Base-by-base conservation (phyloP, 2,888 invertebrate species). In the Apodemia duryi region DNA sequence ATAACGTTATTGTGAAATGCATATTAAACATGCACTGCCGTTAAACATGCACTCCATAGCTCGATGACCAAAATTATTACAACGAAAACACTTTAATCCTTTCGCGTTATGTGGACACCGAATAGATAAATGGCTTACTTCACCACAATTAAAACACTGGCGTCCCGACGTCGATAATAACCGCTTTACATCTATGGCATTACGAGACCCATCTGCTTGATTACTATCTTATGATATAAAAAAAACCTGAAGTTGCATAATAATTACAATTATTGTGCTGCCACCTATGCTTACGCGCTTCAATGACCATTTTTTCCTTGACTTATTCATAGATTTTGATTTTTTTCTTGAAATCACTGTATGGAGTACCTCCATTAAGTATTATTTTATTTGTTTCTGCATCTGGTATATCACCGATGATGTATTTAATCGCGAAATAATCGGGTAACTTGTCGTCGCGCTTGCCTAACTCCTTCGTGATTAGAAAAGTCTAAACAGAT, bases 371-470 rank as follows among this genome's bases (percentile, higher is more conserved):
- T 1, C 73, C 74, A 21, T 72, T 74, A 66, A 2, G 64, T 10
- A 64, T 75, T 75, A 43, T 74, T 21, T 51, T 51, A 51, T 74
- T 0, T n/a, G 21, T 21, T 72, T 32, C 70, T 0, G 35, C 13
- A 62, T 74, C 74, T 0, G 4, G 10, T 6, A 75, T 74, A 1
- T 73, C 74, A 9, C 75, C 73, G 0, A 74, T 66, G 6, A 73
- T 72, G 54, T 75, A 74, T 62, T 74, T 65, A 7, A 74, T 72
- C 0, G 73, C 67, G 0, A 73, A 71, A 63, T 74, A 73, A 49
- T 74, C 74, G 0, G 73, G 69, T 6, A 76, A 63, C 43, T 72
- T 74, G 0, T 67, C 74, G 0, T 67, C 74, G 0, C 73, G 38
- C 54, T 67, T 71, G 0, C 72, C 74, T 10, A 75, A 38, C 29